These are phyloP conservation scores for Phortica magna DNA, from an alignment of 2,888 invertebrate genomes.

Conservation along the genomic window DNA sequence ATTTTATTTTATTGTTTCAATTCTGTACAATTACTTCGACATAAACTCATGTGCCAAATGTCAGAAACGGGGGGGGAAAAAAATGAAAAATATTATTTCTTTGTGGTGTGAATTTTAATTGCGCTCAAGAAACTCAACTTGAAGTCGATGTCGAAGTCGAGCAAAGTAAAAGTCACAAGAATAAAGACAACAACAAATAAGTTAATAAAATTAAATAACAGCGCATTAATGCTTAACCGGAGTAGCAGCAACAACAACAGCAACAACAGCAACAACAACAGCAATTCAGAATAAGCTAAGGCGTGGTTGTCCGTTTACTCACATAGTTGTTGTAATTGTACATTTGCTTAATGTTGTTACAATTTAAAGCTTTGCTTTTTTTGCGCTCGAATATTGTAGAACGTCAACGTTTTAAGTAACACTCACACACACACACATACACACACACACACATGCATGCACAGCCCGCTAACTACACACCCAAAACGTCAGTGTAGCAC, in stretches of 20 bases:
- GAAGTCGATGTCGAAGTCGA: not conserved
- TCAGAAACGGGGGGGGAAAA: not conserved
- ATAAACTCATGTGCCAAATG: not conserved
- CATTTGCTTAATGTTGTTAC: not conserved
- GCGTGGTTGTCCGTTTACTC: conserved; percentile 20
- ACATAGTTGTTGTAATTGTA: conserved; percentile 12
- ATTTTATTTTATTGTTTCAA: not conserved
- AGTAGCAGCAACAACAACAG: conserved; percentile 9
- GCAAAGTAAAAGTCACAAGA: conserved; percentile 31
- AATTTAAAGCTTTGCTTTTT: not conserved
- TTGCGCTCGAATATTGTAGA: not conserved
- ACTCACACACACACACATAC: too few species aligned
- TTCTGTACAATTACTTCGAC: not conserved
- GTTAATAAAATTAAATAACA: conserved; percentile 21
- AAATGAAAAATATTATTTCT: conserved; percentile 1
- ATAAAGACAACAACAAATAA: conserved; percentile 12
- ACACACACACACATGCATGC: not conserved
- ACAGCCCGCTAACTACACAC: not conserved
- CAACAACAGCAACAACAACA: too few species aligned
- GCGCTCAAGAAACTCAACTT: conserved; percentile 2
- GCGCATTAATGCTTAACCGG: conserved; percentile 12
- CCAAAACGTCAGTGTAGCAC: too few species aligned
- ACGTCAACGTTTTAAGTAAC: too few species aligned
- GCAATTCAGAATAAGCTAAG: conserved; percentile 16
- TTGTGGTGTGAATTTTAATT: conserved; percentile 30